Percentiles rank a stretch among this genome's conserved stretches.
Evolutionary conservation across 2,888 invertebrate species (phyloP).

Genomic region (Leptopilina myrica): DNA sequence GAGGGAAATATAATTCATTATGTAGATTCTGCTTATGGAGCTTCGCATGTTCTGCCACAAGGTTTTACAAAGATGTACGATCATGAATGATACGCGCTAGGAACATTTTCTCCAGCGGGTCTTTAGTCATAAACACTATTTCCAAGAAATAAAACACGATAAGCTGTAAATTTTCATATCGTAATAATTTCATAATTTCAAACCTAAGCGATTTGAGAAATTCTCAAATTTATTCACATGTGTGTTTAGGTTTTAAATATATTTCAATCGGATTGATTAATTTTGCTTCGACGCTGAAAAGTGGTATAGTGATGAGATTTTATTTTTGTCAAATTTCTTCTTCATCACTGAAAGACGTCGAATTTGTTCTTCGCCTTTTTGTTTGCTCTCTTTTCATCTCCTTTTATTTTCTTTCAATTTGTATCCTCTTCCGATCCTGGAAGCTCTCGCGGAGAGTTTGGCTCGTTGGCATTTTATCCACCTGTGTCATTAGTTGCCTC

Average conservation of each 20-base stretch:
- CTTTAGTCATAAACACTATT: constrained; percentile 19
- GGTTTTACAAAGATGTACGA: constrained; percentile 10
- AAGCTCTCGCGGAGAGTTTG: constrained; percentile 24
- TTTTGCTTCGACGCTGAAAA: too few species aligned
- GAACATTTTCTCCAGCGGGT: constrained; percentile 12
- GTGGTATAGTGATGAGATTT: too few species aligned
- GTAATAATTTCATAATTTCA: neutral
- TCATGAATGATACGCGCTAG: constrained; percentile 6
- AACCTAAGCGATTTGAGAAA: neutral
- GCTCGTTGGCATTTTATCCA: constrained; percentile 28
- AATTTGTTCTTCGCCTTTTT: constrained; percentile 11
- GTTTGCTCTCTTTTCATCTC: neutral
- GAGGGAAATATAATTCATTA: constrained; percentile 4
- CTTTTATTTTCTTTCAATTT: neutral
- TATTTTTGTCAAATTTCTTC: too few species aligned
- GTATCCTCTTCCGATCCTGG: constrained; percentile 25
- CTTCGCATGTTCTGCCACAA: constrained; percentile 3
- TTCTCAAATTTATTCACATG: too few species aligned
- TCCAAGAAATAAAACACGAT: constrained; percentile 9
- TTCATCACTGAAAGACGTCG: constrained; percentile 56
- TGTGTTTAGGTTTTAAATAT: too few species aligned
- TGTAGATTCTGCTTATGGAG: neutral
- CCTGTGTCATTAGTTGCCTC: constrained; percentile 30
- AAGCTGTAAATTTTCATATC: neutral
- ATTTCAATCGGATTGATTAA: too few species aligned